Evolutionary conservation across 2,797 vertebrate genomes (phyloP).

Genomic region (Cichlasoma orientale): DNA sequence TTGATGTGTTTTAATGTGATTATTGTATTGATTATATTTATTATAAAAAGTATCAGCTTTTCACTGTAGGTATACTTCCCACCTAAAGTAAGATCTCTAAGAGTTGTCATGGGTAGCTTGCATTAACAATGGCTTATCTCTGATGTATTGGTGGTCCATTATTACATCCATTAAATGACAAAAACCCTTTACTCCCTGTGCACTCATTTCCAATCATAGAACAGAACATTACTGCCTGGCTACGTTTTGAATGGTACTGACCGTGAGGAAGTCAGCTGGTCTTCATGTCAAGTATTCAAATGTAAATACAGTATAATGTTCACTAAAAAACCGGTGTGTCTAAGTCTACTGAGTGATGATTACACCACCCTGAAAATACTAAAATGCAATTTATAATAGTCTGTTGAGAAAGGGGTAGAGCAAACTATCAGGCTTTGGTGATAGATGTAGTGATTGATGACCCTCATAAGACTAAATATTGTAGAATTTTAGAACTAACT

Average conservation of each 20-base stretch:
- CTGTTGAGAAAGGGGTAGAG: background rate
- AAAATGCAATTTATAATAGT: background rate
- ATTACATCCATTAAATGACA: conserved; percentile 18
- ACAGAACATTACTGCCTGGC: background rate
- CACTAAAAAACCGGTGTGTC: background rate
- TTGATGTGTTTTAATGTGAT: background rate
- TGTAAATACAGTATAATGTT: conserved; percentile 8
- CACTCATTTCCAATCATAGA: conserved; percentile 11
- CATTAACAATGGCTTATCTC: conserved; percentile 2
- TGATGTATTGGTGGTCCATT: background rate
- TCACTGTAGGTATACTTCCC: background rate
- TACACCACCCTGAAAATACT: background rate
- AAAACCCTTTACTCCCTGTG: background rate
- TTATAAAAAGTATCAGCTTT: background rate
- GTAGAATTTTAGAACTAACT: conserved; percentile 24
- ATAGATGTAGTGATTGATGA: background rate
- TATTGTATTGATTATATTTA: background rate
- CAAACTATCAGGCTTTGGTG: background rate
- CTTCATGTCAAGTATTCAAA: background rate
- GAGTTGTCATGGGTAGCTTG: background rate
- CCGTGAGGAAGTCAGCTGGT: background rate
- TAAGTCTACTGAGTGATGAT: background rate
- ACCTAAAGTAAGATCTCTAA: background rate
- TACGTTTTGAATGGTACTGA: background rate
- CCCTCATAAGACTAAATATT: background rate